These are phyloP conservation scores for Muscicapa comitata DNA, from an alignment of 2,797 vertebrate genomes.

Conservation along the genomic window DNA sequence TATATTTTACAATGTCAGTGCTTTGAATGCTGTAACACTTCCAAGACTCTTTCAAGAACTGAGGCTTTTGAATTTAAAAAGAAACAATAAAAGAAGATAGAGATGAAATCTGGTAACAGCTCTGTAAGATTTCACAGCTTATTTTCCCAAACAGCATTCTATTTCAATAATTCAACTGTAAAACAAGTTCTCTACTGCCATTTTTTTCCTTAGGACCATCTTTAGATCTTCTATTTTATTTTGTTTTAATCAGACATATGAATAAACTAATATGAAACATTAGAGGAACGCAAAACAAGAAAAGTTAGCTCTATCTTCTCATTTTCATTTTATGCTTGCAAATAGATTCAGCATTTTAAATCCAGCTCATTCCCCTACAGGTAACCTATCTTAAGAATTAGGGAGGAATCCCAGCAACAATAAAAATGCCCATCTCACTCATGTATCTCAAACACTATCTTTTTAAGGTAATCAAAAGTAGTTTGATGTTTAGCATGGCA, in stretches of 20 bases:
- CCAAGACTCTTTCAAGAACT: constrained; percentile 57
- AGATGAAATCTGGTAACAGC: constrained; percentile 31
- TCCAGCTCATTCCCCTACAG: neutral
- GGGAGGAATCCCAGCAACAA: neutral
- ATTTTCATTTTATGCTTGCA: constrained; percentile 10
- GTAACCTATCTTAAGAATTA: neutral
- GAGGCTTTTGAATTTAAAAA: constrained; percentile 41
- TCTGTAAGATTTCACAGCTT: constrained; percentile 22
- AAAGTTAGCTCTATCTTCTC: neutral
- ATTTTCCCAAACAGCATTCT: constrained; percentile 23
- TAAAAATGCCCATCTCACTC: constrained; percentile 3
- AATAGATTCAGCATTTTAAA: neutral
- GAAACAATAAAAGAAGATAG: constrained; percentile 33
- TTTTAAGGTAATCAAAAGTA: constrained; percentile 14
- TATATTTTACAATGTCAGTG: constrained; percentile 63
- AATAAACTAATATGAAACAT: neutral
- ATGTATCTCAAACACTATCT: neutral
- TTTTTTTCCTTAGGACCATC: neutral
- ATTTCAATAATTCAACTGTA: constrained; percentile 15
- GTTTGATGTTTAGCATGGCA: neutral
- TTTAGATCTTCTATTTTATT: neutral
- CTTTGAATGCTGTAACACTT: constrained; percentile 38
- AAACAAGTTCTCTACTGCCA: accelerated
- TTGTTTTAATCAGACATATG: constrained; percentile 12
- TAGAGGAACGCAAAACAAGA: neutral